phyloP scores from a whole-genome alignment of 2,113 vertebrate species.

The Ptychochromis oligacanthus region DNA sequence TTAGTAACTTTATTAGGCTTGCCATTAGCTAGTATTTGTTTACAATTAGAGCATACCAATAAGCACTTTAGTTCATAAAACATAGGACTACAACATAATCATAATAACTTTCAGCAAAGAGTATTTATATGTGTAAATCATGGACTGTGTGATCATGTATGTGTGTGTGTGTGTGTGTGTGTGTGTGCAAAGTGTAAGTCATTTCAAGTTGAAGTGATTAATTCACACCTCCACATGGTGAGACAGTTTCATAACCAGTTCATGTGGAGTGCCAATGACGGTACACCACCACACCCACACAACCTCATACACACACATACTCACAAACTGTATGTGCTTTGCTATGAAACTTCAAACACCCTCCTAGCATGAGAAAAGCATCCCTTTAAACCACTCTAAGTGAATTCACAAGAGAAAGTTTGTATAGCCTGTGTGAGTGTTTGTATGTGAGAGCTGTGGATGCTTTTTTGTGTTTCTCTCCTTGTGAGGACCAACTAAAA shows the following conservation, averaged over 20 bases:
- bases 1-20: too few species aligned
- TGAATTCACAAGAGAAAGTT: slow-evolving; percentile 27
- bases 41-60: neutral
- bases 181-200: neutral
- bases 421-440: neutral
- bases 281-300: neutral
- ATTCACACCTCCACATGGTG: slow-evolving; percentile 49
- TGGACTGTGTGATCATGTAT: neutral
- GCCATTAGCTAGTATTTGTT: neutral
- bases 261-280: slow-evolving; percentile 21
- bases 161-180: neutral
- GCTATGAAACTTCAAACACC: slow-evolving; percentile 34
- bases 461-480: neutral
- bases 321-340: neutral
- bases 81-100: neutral
- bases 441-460: neutral
- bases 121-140: neutral
- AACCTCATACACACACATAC: neutral
- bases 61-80: neutral
- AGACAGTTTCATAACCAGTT: slow-evolving; percentile 54
- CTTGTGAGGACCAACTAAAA: neutral
- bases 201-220: slow-evolving; percentile 42
- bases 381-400: slow-evolving; percentile 17
- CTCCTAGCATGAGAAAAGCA: slow-evolving; percentile 19
- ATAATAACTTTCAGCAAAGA: neutral